phyloP scores from a whole-genome alignment of 2,113 vertebrate species.

The Tringa solitaria region DNA sequence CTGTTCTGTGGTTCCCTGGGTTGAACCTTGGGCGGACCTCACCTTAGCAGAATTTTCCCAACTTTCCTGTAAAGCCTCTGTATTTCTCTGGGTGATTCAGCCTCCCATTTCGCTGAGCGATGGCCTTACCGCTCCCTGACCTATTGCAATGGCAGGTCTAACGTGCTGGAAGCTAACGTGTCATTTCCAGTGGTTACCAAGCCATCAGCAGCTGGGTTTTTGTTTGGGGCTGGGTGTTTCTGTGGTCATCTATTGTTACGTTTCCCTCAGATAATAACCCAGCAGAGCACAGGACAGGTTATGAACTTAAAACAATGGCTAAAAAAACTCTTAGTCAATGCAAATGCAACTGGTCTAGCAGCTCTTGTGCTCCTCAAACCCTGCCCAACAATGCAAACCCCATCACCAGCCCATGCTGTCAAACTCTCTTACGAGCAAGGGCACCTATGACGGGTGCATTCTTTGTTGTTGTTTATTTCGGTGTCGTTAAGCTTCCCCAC shows the following conservation, averaged over 20 bases:
- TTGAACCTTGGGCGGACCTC: not conserved
- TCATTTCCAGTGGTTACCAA: not conserved
- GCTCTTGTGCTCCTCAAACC: not conserved
- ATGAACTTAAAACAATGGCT: slow-evolving; percentile 13
- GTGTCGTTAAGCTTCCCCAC: not conserved
- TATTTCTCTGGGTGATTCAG: not conserved
- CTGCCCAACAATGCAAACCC: not conserved
- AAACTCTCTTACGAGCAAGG: not conserved
- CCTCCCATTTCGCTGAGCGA: not conserved
- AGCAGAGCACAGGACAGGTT: not conserved
- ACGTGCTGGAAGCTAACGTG: not conserved
- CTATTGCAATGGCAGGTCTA: not conserved
- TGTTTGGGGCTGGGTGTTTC: slow-evolving; percentile 6
- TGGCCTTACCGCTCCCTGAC: not conserved
- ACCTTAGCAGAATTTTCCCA: not conserved
- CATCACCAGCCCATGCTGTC: not conserved
- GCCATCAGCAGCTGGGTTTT: not conserved
- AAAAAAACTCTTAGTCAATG: slow-evolving; percentile 25
- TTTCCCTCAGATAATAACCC: slow-evolving; percentile 6
- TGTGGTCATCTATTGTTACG: not conserved
- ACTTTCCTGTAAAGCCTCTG: not conserved
- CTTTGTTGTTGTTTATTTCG: not conserved
- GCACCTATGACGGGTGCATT: not conserved
- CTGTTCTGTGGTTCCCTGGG: not conserved
- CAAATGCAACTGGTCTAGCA: slow-evolving; percentile 1